phyloP scores from a whole-genome alignment of 2,113 vertebrate genomes.

The Rhagologus leucostigma region DNA sequence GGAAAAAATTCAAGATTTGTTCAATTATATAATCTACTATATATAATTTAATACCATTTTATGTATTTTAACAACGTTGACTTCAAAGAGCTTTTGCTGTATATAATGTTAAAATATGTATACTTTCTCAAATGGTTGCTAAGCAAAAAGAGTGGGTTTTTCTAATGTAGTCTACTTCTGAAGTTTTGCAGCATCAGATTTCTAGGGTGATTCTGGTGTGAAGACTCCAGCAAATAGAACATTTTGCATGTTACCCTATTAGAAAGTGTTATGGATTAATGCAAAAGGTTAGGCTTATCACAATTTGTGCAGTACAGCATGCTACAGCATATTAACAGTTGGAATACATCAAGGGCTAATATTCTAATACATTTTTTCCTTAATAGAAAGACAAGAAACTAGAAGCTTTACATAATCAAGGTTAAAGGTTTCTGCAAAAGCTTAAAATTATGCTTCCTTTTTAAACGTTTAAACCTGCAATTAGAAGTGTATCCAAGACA shows the following conservation, averaged over 20 bases:
- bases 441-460: background rate
- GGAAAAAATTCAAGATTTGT: background rate
- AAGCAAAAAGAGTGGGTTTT: background rate
- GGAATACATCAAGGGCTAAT: background rate
- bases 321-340: background rate
- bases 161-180: background rate
- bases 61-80: background rate
- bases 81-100: background rate
- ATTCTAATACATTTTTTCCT: background rate
- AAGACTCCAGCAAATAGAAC: background rate
- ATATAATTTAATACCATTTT: background rate
- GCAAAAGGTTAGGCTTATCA: background rate
- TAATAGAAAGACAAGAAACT: background rate
- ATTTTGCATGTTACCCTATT: background rate
- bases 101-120: background rate
- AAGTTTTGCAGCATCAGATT: background rate
- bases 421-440: slow-evolving; percentile 4
- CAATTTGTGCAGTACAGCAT: background rate
- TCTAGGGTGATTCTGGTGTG: background rate
- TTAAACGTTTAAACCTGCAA: background rate
- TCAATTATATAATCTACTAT: background rate
- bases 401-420: background rate
- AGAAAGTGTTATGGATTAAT: background rate
- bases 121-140: background rate
- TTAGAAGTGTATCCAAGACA: background rate